A percentile compares a stretch with the other conserved stretches of the same genome.
phyloP scores from a whole-genome alignment of 2,797 vertebrate species.

The Nyctibius grandis region DNA sequence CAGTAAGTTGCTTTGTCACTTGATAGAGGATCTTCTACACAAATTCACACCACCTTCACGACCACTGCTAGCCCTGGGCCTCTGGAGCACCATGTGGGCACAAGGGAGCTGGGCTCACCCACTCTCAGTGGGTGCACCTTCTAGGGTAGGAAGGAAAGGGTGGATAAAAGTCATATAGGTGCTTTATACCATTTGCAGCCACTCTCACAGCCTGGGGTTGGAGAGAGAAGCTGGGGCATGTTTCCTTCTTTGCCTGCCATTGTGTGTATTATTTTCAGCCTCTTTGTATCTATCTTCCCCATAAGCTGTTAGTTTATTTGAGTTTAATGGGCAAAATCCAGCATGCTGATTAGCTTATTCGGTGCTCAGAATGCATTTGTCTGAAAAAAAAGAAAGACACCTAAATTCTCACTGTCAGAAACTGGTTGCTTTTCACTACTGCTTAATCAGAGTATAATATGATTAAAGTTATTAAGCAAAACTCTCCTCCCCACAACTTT shows the following conservation, averaged over 20 bases:
- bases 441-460: background rate
- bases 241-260: background rate
- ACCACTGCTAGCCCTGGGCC: background rate
- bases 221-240: background rate
- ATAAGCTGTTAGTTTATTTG: background rate
- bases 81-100: accelerated
- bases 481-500: background rate
- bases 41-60: accelerated
- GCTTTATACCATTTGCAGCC: background rate
- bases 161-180: background rate
- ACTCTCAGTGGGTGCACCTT: accelerated
- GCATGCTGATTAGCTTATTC: background rate
- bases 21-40: background rate
- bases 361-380: background rate
- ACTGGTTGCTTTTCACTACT: background rate
- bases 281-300: background rate
- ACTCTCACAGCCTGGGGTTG: background rate
- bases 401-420: background rate
- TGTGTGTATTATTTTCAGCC: background rate
- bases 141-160: background rate
- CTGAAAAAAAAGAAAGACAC: background rate
- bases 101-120: accelerated
- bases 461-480: background rate
- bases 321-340: background rate
- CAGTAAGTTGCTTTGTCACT: background rate